Percentiles rank a stretch among this genome's conserved stretches.
These are phyloP conservation scores for Watsonalla cultraria DNA, from an alignment of 2,888 invertebrate genomes.

Conservation along the genomic window DNA sequence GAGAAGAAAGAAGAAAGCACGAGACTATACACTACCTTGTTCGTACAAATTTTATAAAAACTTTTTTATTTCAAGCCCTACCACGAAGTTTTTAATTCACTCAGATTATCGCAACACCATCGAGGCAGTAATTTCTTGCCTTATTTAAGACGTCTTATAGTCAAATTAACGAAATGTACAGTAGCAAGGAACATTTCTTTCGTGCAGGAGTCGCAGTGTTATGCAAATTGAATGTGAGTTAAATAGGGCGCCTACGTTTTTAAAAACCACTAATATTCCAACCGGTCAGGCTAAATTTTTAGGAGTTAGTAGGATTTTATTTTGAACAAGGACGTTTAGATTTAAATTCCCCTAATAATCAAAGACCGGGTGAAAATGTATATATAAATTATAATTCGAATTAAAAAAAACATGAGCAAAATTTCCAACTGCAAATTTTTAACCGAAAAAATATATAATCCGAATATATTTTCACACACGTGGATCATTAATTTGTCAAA, in stretches of 20 bases:
- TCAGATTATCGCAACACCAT: constrained; percentile 20
- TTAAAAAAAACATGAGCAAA: no score
- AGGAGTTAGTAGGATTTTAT: not conserved
- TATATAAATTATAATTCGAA: no score
- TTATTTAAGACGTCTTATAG: constrained; percentile 32
- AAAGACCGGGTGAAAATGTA: no score
- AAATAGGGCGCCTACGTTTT: constrained; percentile 4
- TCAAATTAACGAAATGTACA: constrained; percentile 32
- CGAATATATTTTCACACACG: no score
- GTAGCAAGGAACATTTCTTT: constrained; percentile 23
- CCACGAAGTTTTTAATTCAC: constrained; percentile 34
- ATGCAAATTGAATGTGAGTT: constrained; percentile 19
- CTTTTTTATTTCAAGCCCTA: constrained; percentile 28
- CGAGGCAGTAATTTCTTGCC: constrained; percentile 24
- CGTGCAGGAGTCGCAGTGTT: constrained; percentile 23
- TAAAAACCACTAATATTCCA: not conserved
- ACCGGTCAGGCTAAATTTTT: not conserved
- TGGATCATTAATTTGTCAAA: not conserved
- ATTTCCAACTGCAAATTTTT: no score
- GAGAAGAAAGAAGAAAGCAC: not conserved
- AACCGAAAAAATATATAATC: no score
- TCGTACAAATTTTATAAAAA: constrained; percentile 24
- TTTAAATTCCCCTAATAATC: no score
- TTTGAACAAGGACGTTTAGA: no score
- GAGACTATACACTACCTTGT: not conserved